Base-by-base conservation (phyloP, 2,113 vertebrate genomes). In the Apistogramma diplotaenia region DNA sequence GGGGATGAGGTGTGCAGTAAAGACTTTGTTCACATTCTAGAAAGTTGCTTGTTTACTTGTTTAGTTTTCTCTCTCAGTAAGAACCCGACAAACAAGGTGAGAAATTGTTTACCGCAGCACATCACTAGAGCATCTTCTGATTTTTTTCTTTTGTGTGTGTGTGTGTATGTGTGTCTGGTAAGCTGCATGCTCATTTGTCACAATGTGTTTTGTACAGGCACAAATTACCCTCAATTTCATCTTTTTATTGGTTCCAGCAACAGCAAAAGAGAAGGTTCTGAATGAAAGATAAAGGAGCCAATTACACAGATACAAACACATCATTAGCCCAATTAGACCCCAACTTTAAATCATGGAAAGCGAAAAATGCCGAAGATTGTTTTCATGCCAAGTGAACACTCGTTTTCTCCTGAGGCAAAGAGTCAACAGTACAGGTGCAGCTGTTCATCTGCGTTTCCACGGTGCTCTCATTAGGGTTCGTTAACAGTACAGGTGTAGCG, bases 401-500 rank as follows among this genome's bases (percentile, higher is more conserved):
- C 29, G 27, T 61, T 76, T 40, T 89, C 78, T 85, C 85, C 73
- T 8, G 83, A 89, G 88, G 88, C 75, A 46, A 77, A 59, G 59
- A 80, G 61, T 74, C 77, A 88, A 82, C 78, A 25, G 76, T 89
- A 89, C 92, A 94, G 93, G 92, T 93, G 93, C 91, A 81, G 74
- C 25, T 35, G 79, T 87, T 91, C 89, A 78, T 90, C 92, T 90
- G 86, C 60, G 76, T 93, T 91, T 94, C 90, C 90, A 89, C 74
- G 74, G 82, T 23, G 78, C 85, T 84, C 88, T 90, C 90, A 94
- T 94, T 94, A 93, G 88, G 56, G 78, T 91, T 93, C 77, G 89
- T 93, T 93, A 94, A 85, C 80, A 82, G 85, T 91, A 89, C 93
- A 94, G 92, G 89, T 95, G 94, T 90, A 81, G 49, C 27, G 57